Percentiles rank a stretch among this genome's conserved stretches.
Conservation (phyloP, 2,797 vertebrate genomes). For the Coilia nasus region DNA sequence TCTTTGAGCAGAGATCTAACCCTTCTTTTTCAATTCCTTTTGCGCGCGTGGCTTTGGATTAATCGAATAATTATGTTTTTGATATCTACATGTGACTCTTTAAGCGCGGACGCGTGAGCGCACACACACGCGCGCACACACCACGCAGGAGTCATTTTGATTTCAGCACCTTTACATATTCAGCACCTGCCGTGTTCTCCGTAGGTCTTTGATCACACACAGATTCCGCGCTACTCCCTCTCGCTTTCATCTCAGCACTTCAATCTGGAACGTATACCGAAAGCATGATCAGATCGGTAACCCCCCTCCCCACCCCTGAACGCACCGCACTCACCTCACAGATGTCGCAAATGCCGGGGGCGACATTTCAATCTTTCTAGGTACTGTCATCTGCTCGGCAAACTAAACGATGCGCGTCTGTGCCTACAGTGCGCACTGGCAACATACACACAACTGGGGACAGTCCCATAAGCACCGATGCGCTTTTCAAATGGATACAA, state of each 20-base stretch:
- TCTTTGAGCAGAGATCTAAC: slow-evolving; percentile 16
- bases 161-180: slow-evolving; percentile 21
- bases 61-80: slow-evolving; percentile 20
- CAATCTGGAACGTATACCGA: slow-evolving; percentile 20
- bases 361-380: slow-evolving; percentile 27
- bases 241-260: slow-evolving; percentile 22
- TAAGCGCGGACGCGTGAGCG: not conserved
- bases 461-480: not conserved
- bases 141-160: slow-evolving; percentile 19
- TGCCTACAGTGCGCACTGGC: slow-evolving; percentile 6
- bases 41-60: not conserved
- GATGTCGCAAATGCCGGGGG: slow-evolving; percentile 23
- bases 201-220: slow-evolving; percentile 26
- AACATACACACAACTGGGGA: not conserved
- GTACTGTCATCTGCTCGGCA: not conserved
- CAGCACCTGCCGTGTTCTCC: slow-evolving; percentile 20
- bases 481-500: not conserved
- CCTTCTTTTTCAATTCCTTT: not conserved
- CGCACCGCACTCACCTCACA: not conserved
- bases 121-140: not conserved
- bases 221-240: slow-evolving; percentile 19
- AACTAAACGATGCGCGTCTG: not conserved
- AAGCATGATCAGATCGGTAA: slow-evolving; percentile 17
- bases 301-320: not conserved
- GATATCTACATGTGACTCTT: slow-evolving; percentile 5